A percentile compares a stretch with the other conserved stretches of the same genome.
phyloP scores from a whole-genome alignment of 1,140 invertebrate species.

The Aporrectodea caliginosa region DNA sequence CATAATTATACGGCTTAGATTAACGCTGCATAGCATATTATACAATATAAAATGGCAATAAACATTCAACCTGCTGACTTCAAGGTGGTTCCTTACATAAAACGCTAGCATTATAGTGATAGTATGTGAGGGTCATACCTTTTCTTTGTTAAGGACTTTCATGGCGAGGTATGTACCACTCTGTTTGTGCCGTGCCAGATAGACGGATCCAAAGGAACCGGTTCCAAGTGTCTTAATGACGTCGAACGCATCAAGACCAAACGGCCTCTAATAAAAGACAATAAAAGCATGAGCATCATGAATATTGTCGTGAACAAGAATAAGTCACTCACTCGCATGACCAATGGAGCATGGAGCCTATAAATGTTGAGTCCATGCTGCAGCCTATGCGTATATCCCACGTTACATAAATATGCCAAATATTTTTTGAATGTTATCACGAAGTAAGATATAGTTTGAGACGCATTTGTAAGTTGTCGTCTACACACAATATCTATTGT shows the following conservation, averaged over 20 bases:
- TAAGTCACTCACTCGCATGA: not conserved
- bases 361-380: no score
- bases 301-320: not conserved
- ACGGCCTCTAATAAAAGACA: not conserved
- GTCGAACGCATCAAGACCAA: slow-evolving; percentile 87
- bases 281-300: not conserved
- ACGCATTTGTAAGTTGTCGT: no score
- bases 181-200: slow-evolving; percentile 98
- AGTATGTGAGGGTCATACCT: no score
- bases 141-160: slow-evolving; percentile 99
- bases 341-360: not conserved
- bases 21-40: no score
- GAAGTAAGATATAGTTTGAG: not conserved
- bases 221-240: slow-evolving; percentile 98
- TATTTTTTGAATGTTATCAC: not conserved
- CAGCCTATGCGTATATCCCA: no score
- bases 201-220: slow-evolving; percentile 97
- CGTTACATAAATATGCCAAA: not conserved
- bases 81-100: no score
- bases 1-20: no score
- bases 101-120: no score
- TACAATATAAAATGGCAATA: no score
- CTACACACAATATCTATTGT: no score
- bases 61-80: no score
- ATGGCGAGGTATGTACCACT: slow-evolving; percentile 96